These are phyloP conservation scores for Eubasilissa splendida DNA, from an alignment of 2,888 invertebrate species.

Conservation along the genomic window DNA sequence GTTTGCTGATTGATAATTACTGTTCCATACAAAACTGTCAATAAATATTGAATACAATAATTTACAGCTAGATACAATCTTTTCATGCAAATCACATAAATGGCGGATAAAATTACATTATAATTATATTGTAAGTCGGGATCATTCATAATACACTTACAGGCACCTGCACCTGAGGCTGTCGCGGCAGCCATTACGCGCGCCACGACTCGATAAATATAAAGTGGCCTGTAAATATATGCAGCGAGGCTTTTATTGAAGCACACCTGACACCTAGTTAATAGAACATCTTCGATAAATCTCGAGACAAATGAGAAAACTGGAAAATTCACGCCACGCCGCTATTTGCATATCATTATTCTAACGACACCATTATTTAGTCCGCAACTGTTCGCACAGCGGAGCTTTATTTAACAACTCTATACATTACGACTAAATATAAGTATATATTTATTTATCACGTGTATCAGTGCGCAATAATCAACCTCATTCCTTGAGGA, in stretches of 20 bases:
- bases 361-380: conserved; percentile 28
- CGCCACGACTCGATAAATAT: not conserved
- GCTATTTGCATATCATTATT: conserved; percentile 32
- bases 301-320: conserved; percentile 32
- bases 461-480: no score
- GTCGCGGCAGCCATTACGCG: not conserved
- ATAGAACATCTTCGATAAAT: conserved; percentile 42
- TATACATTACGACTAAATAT: not conserved
- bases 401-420: conserved; percentile 11
- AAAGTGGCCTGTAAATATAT: conserved; percentile 1
- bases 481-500: no score
- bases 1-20: no score
- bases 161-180: conserved; percentile 14
- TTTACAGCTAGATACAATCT: conserved; percentile 3
- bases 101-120: not conserved
- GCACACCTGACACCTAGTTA: conserved; percentile 45
- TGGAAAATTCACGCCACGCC: conserved; percentile 37
- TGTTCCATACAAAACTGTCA: no score
- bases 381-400: not conserved
- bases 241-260: conserved; percentile 36
- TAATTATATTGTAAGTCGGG: not conserved
- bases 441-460: no score
- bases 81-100: conserved; percentile 1
- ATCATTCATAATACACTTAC: not conserved
- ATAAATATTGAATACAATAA: not conserved